Base-by-base conservation (phyloP, 23 tunicate species). In the Halocynthia roretzi region DNA sequence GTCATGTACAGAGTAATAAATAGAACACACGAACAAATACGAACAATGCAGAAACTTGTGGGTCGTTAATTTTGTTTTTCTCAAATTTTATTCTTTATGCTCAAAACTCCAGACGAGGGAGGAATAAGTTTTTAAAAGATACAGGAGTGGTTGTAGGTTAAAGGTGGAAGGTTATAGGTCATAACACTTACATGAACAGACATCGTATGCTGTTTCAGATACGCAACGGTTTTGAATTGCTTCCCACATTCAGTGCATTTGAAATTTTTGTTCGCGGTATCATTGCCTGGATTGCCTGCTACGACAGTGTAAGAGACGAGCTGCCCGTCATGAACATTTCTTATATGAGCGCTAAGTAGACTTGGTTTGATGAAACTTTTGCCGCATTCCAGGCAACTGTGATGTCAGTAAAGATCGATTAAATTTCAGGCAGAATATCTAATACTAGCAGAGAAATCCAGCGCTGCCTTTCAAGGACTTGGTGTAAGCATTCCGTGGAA, bases 121-220 rank as follows among this genome's bases (percentile, higher is more conserved):
- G 17, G 72, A 67, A 67, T 67, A 67, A 15, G 72, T 10, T 10
- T 10, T 10, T 19, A 12, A 10, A n/a, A n/a, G n/a, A n/a, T n/a
- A n/a, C n/a, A n/a, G n/a, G n/a, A 4, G 44, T 31, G 44, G 44
- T n/a, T 31, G 44, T 31, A 31, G 44, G 44, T 31, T 31, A 31
- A 31, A 31, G 44, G 4, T 31, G 44, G 4, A 31, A 31, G 44
- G 44, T 31, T 31, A 31, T 31, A 31, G 44, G 44, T 31, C 44
- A 31, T 57, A 58, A 7, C 7, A 81, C 97, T 90, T 77, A 90
- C 97, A 68, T 90, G 97, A 54, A 76, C 83, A 7, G 97, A 76
- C 51, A 85, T 62, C 14, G 77, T 51, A 56, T 90, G 97, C 69
- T 90, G 97, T 67, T 85, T 85, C 18, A 90, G 77, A 54, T 90